Evolutionary conservation across 2,113 vertebrate species (phyloP), one percentile per base, ranked within the genome.

Genomic region (Glareola pratincola): DNA sequence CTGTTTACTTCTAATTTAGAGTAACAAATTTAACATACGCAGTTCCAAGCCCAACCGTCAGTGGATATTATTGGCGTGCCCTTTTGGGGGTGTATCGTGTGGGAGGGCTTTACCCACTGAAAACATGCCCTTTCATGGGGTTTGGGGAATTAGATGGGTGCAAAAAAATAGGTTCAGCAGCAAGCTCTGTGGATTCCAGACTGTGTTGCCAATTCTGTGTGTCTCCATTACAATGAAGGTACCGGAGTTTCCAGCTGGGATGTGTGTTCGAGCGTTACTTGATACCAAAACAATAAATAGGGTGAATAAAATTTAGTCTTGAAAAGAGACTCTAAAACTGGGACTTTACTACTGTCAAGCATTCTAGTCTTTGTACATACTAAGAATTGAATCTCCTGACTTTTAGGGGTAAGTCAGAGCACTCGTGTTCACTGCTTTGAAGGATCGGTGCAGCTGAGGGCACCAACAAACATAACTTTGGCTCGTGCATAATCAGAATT

Each of bases 51-150:
- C 71, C 9, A 36, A 1, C 32, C 1, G 0, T 50, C 26, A 11
- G 48, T 12, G 23, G 22, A 6, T 15, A 4, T 3, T 21, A 10
- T 48, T 21, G 36, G 8, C 20, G 0, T 30, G 39, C 9, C 43
- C 56, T n/a, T 54, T 11, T 20, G 6, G 14, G 63, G 36, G 8
- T 10, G 3, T 30, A 6, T 14, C 0, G 1, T 47, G 11, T 17
- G 15, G 27, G 27, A 26, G 77, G 39, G 45, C 69, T 57, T 39
- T 32, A 63, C 45, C 56, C 26, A 1, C 71, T 60, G 57, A 15
- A 53, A 81, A 12, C 57, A 2, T 10, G 8, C 23, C 26, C 20
- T 37, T 43, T 17, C 27, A 1, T 53, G 47, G 48, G 14, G 12
- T 45, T 27, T 17, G 47, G 34, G 81, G 29, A 26, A 17, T 27